Evolutionary conservation across 2,888 invertebrate species (phyloP).

Genomic region (Campoplex nolae): DNA sequence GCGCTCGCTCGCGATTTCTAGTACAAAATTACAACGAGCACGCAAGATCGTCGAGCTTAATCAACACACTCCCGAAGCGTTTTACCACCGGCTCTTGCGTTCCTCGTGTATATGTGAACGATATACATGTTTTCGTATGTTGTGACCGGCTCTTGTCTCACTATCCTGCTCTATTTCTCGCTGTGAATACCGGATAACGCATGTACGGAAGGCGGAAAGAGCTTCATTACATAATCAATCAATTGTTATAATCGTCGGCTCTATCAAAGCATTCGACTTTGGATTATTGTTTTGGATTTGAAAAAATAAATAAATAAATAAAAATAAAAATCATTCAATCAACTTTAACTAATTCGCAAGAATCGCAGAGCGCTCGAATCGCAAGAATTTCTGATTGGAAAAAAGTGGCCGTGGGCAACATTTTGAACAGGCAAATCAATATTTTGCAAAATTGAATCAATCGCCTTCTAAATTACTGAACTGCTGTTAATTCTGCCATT

Average conservation of each 20-base stretch:
- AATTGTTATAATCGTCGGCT: conserved; percentile 60
- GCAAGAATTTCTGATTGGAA: too few species aligned
- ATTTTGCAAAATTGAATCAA: not conserved
- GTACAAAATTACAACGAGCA: conserved; percentile 60
- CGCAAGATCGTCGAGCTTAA: conserved; percentile 66
- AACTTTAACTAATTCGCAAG: too few species aligned
- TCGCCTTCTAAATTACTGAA: not conserved
- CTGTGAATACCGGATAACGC: conserved; percentile 24
- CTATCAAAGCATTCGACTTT: conserved; percentile 45
- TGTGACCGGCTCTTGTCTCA: conserved; percentile 25
- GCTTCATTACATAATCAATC: conserved; percentile 56
- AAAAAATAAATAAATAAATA: not conserved
- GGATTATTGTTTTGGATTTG: conserved; percentile 40
- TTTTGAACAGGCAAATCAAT: too few species aligned
- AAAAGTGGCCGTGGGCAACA: too few species aligned
- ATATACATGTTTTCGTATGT: conserved; percentile 16
- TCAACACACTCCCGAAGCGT: conserved; percentile 61
- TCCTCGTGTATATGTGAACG: conserved; percentile 14
- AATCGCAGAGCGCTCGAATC: too few species aligned
- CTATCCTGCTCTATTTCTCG: conserved; percentile 7
- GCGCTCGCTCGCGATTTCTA: conserved; percentile 17
- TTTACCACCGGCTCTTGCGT: conserved; percentile 36
- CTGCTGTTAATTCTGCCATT: not conserved
- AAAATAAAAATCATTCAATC: not conserved
- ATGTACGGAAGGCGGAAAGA: conserved; percentile 37